Base-by-base conservation (phyloP, 1,140 invertebrate species). In the Leguminivora glycinivorella region DNA sequence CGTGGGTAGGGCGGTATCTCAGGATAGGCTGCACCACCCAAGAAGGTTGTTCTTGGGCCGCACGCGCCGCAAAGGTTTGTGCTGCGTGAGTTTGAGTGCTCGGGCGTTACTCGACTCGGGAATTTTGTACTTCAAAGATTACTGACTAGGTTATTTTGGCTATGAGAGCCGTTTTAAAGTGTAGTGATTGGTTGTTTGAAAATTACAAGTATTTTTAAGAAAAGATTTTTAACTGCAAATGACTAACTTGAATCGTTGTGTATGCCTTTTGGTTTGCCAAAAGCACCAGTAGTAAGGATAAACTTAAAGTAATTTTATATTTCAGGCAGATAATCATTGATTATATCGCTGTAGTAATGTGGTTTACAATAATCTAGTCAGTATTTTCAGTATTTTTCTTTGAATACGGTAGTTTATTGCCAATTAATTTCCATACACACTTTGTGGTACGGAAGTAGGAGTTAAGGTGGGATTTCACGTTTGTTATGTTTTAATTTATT, bases 31-130 rank as follows among this genome's bases (percentile, higher is more conserved):
- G 56, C 25, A 17, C 56, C 24, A 26, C 56, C 56, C 56, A 29
- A 29, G 24, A 58, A 58, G 56, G 4, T 4, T 29, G 0, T 58
- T 58, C 4, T 58, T 29, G 56, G 25, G 24, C 19, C 25, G 26
- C 69, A 56, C 69, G 34, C 47, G 34, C 31, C 69, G 56, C 56
- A 60, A n/a, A 68, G 66, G 69, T 67, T 76, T 72, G 77, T 79
- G 78, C 78, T 80, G 72, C 68, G 76, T 77, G 78, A 76, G 75
- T 70, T 77, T 72, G 71, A 76, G 78, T 80, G 78, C 76, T 75
- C 73, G 76, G 78, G 74, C 76, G 78, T 71, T 47, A 78, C 73
- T 79, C 76, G 74, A 75, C 73, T 77, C 71, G 75, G 72, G 73
- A 70, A 70, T 75, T 73, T 77, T 74, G 71, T 40, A 17, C 17